These are phyloP conservation scores for Seira musarum DNA, from an alignment of 2,888 invertebrate genomes.

Conservation along the genomic window DNA sequence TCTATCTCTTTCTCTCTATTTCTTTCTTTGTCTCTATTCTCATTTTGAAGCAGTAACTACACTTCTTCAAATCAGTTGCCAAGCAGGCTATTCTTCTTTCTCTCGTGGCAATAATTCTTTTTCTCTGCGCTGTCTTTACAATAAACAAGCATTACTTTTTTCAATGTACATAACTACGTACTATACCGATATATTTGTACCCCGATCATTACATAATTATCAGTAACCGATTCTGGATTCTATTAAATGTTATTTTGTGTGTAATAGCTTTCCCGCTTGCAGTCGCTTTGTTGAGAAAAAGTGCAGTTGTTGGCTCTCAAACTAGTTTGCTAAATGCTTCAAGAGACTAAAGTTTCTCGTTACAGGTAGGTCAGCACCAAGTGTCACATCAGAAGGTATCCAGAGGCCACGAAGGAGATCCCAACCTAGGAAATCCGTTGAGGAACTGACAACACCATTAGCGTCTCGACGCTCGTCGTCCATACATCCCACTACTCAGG, in stretches of 20 bases:
- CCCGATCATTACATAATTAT: slow-evolving; percentile 8
- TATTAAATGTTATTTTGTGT: too few species aligned
- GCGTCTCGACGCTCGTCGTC: background rate
- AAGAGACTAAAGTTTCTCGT: slow-evolving; percentile 57
- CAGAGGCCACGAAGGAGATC: background rate
- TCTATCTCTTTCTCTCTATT: slow-evolving; percentile 38
- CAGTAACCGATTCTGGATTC: too few species aligned
- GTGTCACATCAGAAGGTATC: slow-evolving; percentile 25
- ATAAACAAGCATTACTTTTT: background rate
- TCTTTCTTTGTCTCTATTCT: slow-evolving; percentile 22
- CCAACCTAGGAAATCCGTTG: background rate
- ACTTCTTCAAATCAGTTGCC: slow-evolving; percentile 1
- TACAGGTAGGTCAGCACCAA: slow-evolving; percentile 55
- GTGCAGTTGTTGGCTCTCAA: background rate
- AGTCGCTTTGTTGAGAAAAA: slow-evolving; percentile 37
- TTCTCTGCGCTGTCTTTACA: slow-evolving; percentile 20
- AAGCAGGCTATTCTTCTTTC: slow-evolving; percentile 3
- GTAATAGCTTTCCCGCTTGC: slow-evolving; percentile 39
- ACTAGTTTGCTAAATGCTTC: slow-evolving; percentile 48
- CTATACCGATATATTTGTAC: slow-evolving; percentile 25
- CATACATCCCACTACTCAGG: background rate
- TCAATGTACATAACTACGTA: slow-evolving; percentile 23
- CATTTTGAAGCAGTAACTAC: slow-evolving; percentile 26
- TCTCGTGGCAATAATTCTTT: slow-evolving; percentile 5
- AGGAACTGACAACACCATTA: background rate